phyloP scores from a whole-genome alignment of 1,140 invertebrate species.

The Heliconius eleuchia region DNA sequence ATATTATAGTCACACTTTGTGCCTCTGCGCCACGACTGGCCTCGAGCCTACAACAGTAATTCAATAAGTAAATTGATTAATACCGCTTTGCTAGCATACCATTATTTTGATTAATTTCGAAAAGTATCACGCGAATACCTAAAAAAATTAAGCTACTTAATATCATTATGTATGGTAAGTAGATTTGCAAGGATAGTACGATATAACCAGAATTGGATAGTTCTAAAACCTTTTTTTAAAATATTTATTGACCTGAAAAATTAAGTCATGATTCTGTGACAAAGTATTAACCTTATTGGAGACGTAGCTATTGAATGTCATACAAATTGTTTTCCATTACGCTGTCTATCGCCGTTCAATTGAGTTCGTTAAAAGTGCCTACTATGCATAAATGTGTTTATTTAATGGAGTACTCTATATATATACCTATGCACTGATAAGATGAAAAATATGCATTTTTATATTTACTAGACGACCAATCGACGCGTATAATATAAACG shows the following conservation, averaged over 20 bases:
- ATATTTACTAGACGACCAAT: too few relatives aligned
- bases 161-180: neutral
- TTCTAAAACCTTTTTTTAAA: neutral
- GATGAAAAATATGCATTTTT: too few relatives aligned
- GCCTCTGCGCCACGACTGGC: too few relatives aligned
- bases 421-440: neutral
- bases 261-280: neutral
- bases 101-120: neutral
- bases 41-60: too few relatives aligned
- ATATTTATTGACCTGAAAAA: neutral
- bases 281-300: neutral
- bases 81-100: neutral
- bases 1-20: too few relatives aligned
- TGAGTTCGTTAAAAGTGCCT: neutral
- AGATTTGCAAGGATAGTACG: neutral
- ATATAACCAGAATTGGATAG: neutral
- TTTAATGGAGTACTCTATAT: neutral
- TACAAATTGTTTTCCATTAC: neutral
- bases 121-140: constrained; percentile 9
- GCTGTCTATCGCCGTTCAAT: neutral
- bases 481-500: too few relatives aligned
- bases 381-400: neutral
- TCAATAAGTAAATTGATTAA: neutral
- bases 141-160: neutral
- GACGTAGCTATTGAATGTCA: neutral